Conservation (phyloP, 2,888 invertebrate species). For the Cryptocheilus praepositus region DNA sequence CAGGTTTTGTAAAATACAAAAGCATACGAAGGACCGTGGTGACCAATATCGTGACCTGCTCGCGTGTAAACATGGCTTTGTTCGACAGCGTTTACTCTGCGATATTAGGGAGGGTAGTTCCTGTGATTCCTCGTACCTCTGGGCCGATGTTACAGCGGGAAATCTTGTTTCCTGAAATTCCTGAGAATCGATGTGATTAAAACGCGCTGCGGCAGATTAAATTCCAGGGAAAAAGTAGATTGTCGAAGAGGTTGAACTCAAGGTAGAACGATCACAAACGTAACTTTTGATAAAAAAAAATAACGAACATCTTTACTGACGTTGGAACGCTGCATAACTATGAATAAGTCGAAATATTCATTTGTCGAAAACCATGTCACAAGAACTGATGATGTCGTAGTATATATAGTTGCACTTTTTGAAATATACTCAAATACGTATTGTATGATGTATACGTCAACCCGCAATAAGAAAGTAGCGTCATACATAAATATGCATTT, state of each 20-base stretch:
- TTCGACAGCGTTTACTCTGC: slow-evolving; percentile 59
- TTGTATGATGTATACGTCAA: too few relatives aligned
- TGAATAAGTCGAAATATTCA: too few relatives aligned
- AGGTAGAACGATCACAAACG: too few relatives aligned
- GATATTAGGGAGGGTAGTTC: slow-evolving; percentile 57
- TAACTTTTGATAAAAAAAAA: too few relatives aligned
- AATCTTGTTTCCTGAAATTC: slow-evolving; percentile 17
- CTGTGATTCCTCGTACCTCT: slow-evolving; percentile 45
- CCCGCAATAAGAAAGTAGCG: too few relatives aligned
- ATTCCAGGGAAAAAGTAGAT: background rate
- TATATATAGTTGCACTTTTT: too few relatives aligned
- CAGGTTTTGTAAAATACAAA: slow-evolving; percentile 64
- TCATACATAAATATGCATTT: too few relatives aligned
- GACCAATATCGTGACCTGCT: slow-evolving; percentile 68
- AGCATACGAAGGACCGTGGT: slow-evolving; percentile 61
- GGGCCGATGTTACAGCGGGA: slow-evolving; percentile 40
- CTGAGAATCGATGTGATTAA: background rate
- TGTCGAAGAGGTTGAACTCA: background rate
- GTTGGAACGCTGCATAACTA: too few relatives aligned
- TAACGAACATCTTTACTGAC: too few relatives aligned
- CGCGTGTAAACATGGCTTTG: slow-evolving; percentile 66
- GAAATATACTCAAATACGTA: too few relatives aligned
- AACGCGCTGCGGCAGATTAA: background rate
- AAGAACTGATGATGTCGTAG: too few relatives aligned
- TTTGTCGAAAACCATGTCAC: too few relatives aligned